Evolutionary conservation across 2,888 invertebrate species (phyloP).

Genomic region (Ochlodes sylvanus): DNA sequence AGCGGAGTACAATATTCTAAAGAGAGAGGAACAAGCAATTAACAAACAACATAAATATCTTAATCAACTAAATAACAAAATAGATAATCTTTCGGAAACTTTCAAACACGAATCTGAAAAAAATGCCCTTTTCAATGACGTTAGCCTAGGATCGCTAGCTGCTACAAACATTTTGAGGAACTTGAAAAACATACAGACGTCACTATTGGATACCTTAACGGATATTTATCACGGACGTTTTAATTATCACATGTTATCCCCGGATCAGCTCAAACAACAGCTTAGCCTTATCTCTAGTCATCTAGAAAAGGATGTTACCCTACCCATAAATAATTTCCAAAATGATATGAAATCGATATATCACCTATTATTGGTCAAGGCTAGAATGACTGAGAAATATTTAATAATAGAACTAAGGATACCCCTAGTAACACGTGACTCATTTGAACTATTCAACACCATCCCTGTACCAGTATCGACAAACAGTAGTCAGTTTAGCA

Average conservation of each 20-base stretch:
- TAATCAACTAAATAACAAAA: constrained; percentile 4
- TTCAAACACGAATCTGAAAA: constrained; percentile 17
- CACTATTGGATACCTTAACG: constrained; percentile 8
- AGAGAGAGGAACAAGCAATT: constrained; percentile 21
- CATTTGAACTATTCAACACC: constrained; percentile 11
- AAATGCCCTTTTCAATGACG: background rate
- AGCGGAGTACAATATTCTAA: constrained; percentile 16
- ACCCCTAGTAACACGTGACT: constrained; percentile 32
- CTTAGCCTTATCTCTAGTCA: constrained; percentile 3
- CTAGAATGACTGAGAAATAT: constrained; percentile 36
- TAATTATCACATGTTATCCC: constrained; percentile 18
- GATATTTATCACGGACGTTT: constrained; percentile 14
- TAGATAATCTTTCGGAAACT: constrained; percentile 13
- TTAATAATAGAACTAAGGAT: constrained; percentile 38
- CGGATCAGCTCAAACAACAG: constrained; percentile 15
- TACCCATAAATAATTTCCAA: constrained; percentile 16
- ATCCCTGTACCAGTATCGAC: constrained; percentile 8
- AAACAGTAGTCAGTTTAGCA: constrained; percentile 6
- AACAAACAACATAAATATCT: constrained; percentile 23
- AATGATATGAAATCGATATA: constrained; percentile 19
- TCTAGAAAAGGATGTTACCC: constrained; percentile 9
- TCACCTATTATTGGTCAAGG: constrained; percentile 37
- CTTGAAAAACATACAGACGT: constrained; percentile 7
- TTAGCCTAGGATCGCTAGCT: constrained; percentile 1
- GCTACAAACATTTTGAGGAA: background rate